These are phyloP conservation scores for Teleopsis dalmanni DNA, from an alignment of 1,140 invertebrate species.

Conservation along the genomic window DNA sequence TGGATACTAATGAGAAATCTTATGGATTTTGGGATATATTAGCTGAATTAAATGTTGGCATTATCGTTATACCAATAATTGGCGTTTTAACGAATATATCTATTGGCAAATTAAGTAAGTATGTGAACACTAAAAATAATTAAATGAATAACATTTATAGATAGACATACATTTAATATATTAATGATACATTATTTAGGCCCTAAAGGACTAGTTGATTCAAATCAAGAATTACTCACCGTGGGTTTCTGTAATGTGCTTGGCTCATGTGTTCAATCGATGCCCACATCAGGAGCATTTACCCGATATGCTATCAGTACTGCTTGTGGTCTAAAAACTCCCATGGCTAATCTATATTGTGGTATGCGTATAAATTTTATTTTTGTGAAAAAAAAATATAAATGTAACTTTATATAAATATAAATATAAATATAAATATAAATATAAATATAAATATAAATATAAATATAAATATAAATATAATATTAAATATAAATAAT, in stretches of 20 bases:
- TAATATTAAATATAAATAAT: no score
- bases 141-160: no score
- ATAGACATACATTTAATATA: no score
- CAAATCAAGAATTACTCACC: slow-evolving; percentile 64
- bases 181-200: no score
- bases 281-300: slow-evolving; percentile 73
- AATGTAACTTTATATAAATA: not conserved
- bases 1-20: slow-evolving; percentile 49
- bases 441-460: not conserved
- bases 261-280: slow-evolving; percentile 66
- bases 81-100: slow-evolving; percentile 79
- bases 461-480: slow-evolving; percentile 1
- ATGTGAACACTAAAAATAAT: no score
- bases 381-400: not conserved
- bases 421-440: not conserved
- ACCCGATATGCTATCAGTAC: slow-evolving; percentile 69
- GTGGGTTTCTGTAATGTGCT: slow-evolving; percentile 66
- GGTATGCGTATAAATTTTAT: slow-evolving; percentile 18
- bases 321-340: slow-evolving; percentile 65
- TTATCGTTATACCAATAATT: slow-evolving; percentile 69
- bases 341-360: slow-evolving; percentile 65
- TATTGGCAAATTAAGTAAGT: slow-evolving; percentile 77
- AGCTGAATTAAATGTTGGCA: slow-evolving; percentile 58
- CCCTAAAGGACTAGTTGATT: slow-evolving; percentile 51
- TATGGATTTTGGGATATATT: slow-evolving; percentile 57